Percentiles rank a stretch among this genome's conserved stretches.
phyloP scores from a whole-genome alignment of 1,140 invertebrate species.

The Drosophila varians region DNA sequence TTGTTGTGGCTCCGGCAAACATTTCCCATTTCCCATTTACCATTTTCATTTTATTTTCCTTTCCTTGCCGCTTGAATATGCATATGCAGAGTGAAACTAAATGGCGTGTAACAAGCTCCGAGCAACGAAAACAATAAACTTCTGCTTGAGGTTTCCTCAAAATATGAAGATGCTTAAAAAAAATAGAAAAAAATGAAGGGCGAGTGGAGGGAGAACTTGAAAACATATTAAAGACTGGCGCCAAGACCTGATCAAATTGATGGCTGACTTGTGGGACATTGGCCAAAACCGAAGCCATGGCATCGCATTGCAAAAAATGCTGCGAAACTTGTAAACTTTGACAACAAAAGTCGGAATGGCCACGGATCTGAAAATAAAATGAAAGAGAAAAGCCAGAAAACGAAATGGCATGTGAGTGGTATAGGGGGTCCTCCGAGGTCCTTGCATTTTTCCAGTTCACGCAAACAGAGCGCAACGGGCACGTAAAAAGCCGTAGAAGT shows the following conservation, averaged over 20 bases:
- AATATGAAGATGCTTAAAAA: constrained; percentile 7
- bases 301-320: constrained; percentile 18
- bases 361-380: constrained; percentile 34
- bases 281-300: constrained; percentile 47
- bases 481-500: constrained; percentile 39
- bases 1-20: constrained; percentile 33
- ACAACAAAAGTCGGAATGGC: constrained; percentile 36
- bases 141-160: constrained; percentile 2
- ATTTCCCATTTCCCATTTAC: constrained; percentile 27
- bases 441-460: constrained; percentile 37
- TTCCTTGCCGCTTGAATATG: constrained; percentile 30
- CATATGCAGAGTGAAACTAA: constrained; percentile 68
- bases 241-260: constrained; percentile 78
- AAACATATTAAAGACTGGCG: constrained; percentile 77
- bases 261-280: constrained; percentile 68
- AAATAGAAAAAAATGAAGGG: no score
- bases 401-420: constrained; percentile 35
- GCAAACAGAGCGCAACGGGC: constrained; percentile 68
- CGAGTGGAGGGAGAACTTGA: constrained; percentile 25
- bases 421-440: constrained; percentile 21
- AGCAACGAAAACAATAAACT: constrained; percentile 29
- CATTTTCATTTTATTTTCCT: neutral
- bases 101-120: constrained; percentile 69
- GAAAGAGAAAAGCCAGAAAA: constrained; percentile 39
- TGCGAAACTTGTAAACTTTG: constrained; percentile 66